phyloP scores from a whole-genome alignment of 2,888 invertebrate genomes.

The Alloplasta piceator region DNA sequence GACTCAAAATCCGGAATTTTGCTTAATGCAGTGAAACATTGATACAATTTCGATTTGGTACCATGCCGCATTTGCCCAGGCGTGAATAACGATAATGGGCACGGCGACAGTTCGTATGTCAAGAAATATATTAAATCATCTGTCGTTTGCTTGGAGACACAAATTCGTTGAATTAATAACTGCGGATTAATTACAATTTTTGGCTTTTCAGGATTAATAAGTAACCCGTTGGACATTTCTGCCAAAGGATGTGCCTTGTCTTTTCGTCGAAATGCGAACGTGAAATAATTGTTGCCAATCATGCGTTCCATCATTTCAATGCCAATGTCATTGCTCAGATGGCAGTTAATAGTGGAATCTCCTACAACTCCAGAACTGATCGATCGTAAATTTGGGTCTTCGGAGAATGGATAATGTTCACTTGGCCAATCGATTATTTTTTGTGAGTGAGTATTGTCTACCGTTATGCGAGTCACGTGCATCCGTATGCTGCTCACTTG shows the following conservation, averaged over 20 bases:
- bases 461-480: conserved; percentile 15
- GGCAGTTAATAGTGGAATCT: conserved; percentile 54
- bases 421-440: conserved; percentile 9
- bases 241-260: conserved; percentile 6
- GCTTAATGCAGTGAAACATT: conserved; percentile 24
- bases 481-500: conserved; percentile 22
- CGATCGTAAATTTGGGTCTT: conserved; percentile 29
- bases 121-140: conserved; percentile 9
- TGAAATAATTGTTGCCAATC: conserved; percentile 4
- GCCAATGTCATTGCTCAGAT: conserved; percentile 31
- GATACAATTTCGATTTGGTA: conserved; percentile 16
- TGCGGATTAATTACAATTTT: conserved; percentile 8
- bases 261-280: neutral
- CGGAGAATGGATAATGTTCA: conserved; percentile 38
- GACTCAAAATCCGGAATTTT: neutral
- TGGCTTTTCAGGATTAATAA: conserved; percentile 8
- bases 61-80: conserved; percentile 21
- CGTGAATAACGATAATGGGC: conserved; percentile 2
- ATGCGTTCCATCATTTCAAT: conserved; percentile 7
- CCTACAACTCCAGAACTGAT: conserved; percentile 54
- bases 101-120: conserved; percentile 16
- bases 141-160: neutral
- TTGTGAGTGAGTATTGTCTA: conserved; percentile 23
- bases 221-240: neutral
- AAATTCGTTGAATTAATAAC: conserved; percentile 8